Evolutionary conservation across 2,797 vertebrate species (phyloP), one percentile per base, ranked within the genome.

Genomic region (Setipinna tenuifilis): DNA sequence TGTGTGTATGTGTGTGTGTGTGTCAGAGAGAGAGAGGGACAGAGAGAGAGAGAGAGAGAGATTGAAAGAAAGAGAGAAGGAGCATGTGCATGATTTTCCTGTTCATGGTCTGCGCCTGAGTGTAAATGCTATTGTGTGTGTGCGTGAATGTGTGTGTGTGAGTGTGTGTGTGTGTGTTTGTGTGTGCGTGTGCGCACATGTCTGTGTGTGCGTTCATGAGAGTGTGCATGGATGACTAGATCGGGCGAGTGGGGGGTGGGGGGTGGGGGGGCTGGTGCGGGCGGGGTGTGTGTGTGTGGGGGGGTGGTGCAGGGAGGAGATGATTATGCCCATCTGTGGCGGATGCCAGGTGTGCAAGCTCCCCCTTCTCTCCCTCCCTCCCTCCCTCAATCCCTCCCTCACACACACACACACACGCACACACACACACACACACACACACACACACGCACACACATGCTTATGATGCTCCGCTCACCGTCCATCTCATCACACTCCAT

Each of bases 301-400:
- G 78, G 84, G 87, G 87, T 88, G 90, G 91, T 87, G 85, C 83
- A 88, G 93, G 88, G 91, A 91, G 91, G 91, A 93, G 93, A 94
- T 95, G 93, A 95, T 95, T 95, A 93, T 94, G 92, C 94, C 94
- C 95, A 95, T 95, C 94, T 96, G 93, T 95, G 94, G 92, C 83
- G 86, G 92, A 94, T 94, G 93, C 94, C 95, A 95, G 95, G 95
- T 95, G 94, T 95, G 94, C 91, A 90, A 25, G 88, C 86, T 89
- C 89, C 86, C 85, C 85, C 87, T 83, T 35, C 80, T 83, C 87
- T 65, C 50, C 58, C 83, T 87, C 90, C 81, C 41, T 82, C 82
- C 57, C 83, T 85, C 44, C 88, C 85, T 86, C 50, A 1, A 0
- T 14, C 0, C 61, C 86, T 88, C 86, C 81, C 83, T 88, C 87